Evolutionary conservation across 2,113 vertebrate species (phyloP), one percentile per base, ranked within the genome.

Genomic region (Anoplopoma fimbria): DNA sequence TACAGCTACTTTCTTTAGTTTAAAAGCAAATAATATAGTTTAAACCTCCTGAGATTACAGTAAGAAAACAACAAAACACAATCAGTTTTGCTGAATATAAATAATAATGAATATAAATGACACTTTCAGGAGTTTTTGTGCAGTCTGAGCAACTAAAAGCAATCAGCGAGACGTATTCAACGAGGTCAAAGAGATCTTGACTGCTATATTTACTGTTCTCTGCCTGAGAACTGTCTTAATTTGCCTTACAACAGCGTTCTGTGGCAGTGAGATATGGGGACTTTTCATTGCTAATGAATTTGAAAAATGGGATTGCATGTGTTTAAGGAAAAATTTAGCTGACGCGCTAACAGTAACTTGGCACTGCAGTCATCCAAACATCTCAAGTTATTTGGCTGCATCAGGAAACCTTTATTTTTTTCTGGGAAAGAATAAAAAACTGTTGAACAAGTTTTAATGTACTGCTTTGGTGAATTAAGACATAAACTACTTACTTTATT

Each of bases 301-400:
- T 74, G 49, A 82, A 74, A 89, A 84, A 86, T 67, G 49, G 29
- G 73, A 75, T 60, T 38, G 25, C 38, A 9, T 25, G 36, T 19
- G 29, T 80, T 78, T 57, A 23, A 62, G 31, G 78, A 71, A n/a
- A 31, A 81, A 63, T 13, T 4, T 0, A 64, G 57, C 67, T 58
- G 63, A 82, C 23, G 4, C n/a, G 14, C 27, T 64, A 0, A 42
- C 42, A 40, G 36, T n/a, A 7, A 36, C 8, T 58, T 12, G 25
- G 17, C 45, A 34, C 60, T 27, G 60, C 71, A 63, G 64, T 29
- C 36, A 31, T 61, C 62, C 23, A 36, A 63, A 67, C 34, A 9
- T 65, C 29, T 79, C 68, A 21, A 31, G 6, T 29, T 19, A 4
- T 61, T 72, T 80, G 8, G 40, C 29, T 69, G 25, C 51, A 55